These are phyloP conservation scores for Tragelaphus imberbis DNA, from an alignment of 2,113 vertebrate species.

Conservation along the genomic window DNA sequence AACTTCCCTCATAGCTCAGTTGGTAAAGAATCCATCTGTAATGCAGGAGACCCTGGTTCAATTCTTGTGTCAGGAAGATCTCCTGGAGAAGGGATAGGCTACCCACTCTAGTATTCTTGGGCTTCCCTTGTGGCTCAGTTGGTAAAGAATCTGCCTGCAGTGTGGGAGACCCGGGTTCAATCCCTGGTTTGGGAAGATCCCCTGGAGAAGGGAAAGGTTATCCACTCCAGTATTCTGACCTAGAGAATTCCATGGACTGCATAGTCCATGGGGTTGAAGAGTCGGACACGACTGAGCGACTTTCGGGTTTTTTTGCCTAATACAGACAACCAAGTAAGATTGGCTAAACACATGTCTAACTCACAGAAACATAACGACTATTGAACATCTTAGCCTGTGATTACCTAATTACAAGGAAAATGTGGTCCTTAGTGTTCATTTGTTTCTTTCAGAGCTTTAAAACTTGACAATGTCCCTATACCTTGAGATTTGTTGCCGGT, in stretches of 20 bases:
- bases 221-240: background rate
- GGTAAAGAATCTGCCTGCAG: background rate
- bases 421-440: background rate
- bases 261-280: background rate
- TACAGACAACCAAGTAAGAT: background rate
- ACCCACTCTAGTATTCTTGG: background rate
- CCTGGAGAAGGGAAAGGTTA: background rate
- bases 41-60: background rate
- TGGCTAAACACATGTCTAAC: background rate
- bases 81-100: background rate
- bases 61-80: background rate
- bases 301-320: background rate
- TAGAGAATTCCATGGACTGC: background rate
- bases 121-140: background rate
- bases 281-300: fast-evolving
- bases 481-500: background rate
- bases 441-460: background rate
- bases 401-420: background rate
- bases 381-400: background rate
- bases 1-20: background rate
- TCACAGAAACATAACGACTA: background rate
- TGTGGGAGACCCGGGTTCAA: background rate
- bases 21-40: background rate
- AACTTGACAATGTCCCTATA: background rate
- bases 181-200: background rate